Base-by-base conservation (phyloP, 2,888 invertebrate genomes). In the Brachylomia viminalis region DNA sequence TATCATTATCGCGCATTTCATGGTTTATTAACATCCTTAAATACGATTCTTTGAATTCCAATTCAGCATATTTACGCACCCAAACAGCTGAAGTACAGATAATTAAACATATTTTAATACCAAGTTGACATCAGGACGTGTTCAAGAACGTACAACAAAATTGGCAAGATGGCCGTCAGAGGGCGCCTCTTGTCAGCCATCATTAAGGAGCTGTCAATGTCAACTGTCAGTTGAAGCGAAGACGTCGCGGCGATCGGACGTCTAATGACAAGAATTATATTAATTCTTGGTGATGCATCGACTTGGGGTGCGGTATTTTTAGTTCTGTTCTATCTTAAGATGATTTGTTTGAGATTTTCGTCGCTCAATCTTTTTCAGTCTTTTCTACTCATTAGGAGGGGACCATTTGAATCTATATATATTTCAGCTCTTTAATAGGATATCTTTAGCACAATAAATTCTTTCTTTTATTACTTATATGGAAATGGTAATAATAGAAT, bases 181-280 rank as follows among this genome's bases (percentile, higher is more conserved):
- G 91, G 91, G 90, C 90, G 89, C 91, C 89, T 87, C 87, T 80
- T 88, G 92, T 91, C 92, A 91, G 86, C 87, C 90, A 89, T 91
- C 92, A 92, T 92, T 92, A 92, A 89, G 87, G 88, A 88, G 89
- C 86, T 91, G 92, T 92, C 92, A 91, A 92, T 91, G 92, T 92
- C 92, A 92, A 89, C 87, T 90, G 91, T 89, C 89, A 86, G 86
- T 88, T 79, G 82, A 45, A 73, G 77, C 82, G 75, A 72, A 79
- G 80, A 81, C 77, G 83, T 79, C 80, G 78, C 74, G 77, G 77
- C 82, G 82, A 88, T 88, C 81, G 87, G 87, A 87, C 90, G 86
- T 88, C 86, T 89, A 90, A 87, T 88, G 87, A 85, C 86, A 85
- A 80, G 86, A 88, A 85, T 91, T 88, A 88, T 84, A 88, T 88